Conservation (phyloP, 2,113 vertebrate species). For the Python bivittatus region DNA sequence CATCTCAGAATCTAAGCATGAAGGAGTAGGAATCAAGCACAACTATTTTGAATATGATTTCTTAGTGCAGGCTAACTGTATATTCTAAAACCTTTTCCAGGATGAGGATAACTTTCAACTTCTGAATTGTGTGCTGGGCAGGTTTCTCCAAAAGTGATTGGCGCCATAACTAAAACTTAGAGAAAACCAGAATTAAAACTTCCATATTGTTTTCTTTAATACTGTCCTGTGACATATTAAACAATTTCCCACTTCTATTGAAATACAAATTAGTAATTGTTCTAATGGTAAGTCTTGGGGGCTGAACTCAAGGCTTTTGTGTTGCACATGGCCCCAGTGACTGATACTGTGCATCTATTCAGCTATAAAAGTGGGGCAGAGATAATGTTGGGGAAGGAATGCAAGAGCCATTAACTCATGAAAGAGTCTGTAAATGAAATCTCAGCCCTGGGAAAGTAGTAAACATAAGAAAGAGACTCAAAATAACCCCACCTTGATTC, state of each 20-base stretch:
- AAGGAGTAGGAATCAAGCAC: background rate
- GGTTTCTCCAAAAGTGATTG: background rate
- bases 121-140: background rate
- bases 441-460: background rate
- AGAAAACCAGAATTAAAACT: too few relatives aligned
- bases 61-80: background rate
- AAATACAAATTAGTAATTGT: constrained; percentile 9
- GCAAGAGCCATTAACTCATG: background rate
- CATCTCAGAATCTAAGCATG: background rate
- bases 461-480: background rate
- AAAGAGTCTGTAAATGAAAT: background rate
- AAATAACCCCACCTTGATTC: background rate
- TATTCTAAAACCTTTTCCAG: background rate
- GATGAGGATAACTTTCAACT: background rate
- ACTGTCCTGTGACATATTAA: background rate
- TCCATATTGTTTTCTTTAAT: background rate
- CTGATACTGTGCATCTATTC: background rate
- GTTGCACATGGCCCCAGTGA: background rate
- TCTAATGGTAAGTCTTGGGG: background rate
- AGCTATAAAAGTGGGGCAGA: background rate
- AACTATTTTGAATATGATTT: background rate
- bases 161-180: background rate
- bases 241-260: background rate
- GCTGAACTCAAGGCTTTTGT: background rate
- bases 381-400: background rate